Evolutionary conservation across 2,888 invertebrate species (phyloP), one percentile per base, ranked within the genome.

Genomic region (Cheilosia grossa): DNA sequence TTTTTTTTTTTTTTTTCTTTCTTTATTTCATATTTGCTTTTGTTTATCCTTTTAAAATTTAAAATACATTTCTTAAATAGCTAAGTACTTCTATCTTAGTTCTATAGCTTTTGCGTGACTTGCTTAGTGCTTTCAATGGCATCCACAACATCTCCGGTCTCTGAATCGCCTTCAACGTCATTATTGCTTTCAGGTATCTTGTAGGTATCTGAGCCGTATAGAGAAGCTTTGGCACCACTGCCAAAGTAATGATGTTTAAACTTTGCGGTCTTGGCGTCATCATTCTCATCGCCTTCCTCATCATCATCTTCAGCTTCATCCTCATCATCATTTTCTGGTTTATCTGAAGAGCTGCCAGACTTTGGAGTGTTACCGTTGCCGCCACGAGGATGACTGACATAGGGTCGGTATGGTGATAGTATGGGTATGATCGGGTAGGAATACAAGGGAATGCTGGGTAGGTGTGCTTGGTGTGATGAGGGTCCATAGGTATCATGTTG

Each of bases 381-480:
- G 21, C 49, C 24, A 17, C 9, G 27, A 24, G 33, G 15, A 19
- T 19, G 49, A 27, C 64, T 27, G 15, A 24, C 49, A 17, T 69
- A 33, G 4, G 47, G 17, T 54, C 10, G 33, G 17, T 30, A 47
- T 30, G 78, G 66, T n/a, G 42, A n/a, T 30, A 73, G 69, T 9
- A 83, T 2, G n/a, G 79, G 69, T 17, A 83, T 59, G 9, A 80
- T n/a, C 21, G 74, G 83, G n/a, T 66, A 74, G 0, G 63, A 21
- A 53, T 63, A 63, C 9, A 58, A 9, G 5, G 82, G 72, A 37
- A 33, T 51, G 0, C 56, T n/a, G 40, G 61, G n/a, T 17, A n/a
- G 63, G 44, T 13, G 7, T 77, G 24, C 3, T 24, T 44, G 24
- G n/a, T 59, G 15, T 44, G 59, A 6, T 9, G 10, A 2, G 15